A percentile compares a stretch with the other conserved stretches of the same genome.
These are phyloP conservation scores for Acropora tenuis DNA, from an alignment of 64 coral and sea anemone species.

Conservation along the genomic window DNA sequence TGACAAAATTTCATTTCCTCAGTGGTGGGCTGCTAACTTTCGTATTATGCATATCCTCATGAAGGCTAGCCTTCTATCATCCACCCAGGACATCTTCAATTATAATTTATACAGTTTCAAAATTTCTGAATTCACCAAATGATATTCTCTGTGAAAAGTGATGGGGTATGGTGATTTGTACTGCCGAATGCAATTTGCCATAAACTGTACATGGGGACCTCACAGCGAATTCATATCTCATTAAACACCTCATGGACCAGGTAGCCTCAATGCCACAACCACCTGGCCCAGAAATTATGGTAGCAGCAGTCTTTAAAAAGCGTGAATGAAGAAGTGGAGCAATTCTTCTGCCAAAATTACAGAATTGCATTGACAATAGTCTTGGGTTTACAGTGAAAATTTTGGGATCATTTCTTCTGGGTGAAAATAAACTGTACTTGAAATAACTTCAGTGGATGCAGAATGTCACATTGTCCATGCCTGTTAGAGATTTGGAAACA, in stretches of 20 bases:
- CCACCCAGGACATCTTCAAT: conserved; percentile 40
- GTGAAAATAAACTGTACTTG: no score
- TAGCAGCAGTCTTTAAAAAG: no score
- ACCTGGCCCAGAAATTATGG: neutral
- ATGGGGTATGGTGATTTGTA: conserved; percentile 49
- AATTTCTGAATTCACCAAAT: conserved; percentile 34
- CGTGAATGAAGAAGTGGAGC: no score
- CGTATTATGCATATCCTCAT: conserved; percentile 63
- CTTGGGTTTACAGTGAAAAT: no score
- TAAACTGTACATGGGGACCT: conserved; percentile 42
- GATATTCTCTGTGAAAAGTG: conserved; percentile 19
- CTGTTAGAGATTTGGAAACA: no score
- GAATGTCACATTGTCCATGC: neutral
- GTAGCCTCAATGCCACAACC: conserved; percentile 10
- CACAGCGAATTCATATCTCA: conserved; percentile 39
- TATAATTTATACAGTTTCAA: conserved; percentile 48
- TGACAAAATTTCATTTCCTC: conserved; percentile 32
- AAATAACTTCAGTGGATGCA: neutral
- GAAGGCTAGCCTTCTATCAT: neutral
- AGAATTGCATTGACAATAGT: no score
- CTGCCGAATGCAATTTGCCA: conserved; percentile 19
- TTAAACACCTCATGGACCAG: conserved; percentile 27
- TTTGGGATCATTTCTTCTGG: no score
- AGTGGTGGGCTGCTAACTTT: conserved; percentile 52
- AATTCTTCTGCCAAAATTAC: no score